Evolutionary conservation across 2,113 vertebrate genomes (phyloP).

Genomic region (Prietella phreatophila): DNA sequence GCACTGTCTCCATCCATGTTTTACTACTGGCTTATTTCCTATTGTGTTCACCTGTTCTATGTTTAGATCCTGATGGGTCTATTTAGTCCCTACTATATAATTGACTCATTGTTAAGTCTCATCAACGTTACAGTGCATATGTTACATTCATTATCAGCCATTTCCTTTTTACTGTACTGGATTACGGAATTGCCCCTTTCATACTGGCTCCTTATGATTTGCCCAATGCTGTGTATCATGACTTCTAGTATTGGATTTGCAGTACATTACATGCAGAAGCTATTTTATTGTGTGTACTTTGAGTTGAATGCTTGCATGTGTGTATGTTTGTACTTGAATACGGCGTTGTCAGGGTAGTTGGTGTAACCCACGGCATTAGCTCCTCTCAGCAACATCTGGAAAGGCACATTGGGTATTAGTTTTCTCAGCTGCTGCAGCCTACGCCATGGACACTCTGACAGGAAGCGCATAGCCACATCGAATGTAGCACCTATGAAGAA

Average conservation of each 20-base stretch:
- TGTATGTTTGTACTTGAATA: conserved; percentile 80
- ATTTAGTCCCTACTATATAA: neutral
- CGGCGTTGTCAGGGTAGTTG: conserved; percentile 91
- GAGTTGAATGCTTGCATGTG: neutral
- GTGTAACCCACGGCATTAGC: conserved; percentile 93
- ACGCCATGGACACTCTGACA: conserved; percentile 89
- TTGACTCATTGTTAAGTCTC: neutral
- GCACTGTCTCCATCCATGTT: neutral
- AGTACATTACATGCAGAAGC: neutral
- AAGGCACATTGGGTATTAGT: conserved; percentile 87
- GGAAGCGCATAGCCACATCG: conserved; percentile 90
- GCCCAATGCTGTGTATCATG: neutral
- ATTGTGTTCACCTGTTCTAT: neutral
- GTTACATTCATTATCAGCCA: neutral
- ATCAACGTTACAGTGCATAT: too few species aligned
- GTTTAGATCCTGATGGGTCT: neutral
- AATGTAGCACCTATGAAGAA: conserved; percentile 71
- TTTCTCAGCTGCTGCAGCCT: conserved; percentile 87
- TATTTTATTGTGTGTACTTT: neutral
- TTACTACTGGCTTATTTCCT: neutral
- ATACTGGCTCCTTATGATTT: neutral
- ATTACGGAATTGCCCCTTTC: neutral
- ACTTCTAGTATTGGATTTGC: neutral
- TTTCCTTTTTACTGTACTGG: neutral
- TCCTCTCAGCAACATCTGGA: conserved; percentile 91